Evolutionary conservation across 2,797 vertebrate genomes (phyloP), one percentile per base, ranked within the genome.

Genomic region (Etheostoma perlongum): DNA sequence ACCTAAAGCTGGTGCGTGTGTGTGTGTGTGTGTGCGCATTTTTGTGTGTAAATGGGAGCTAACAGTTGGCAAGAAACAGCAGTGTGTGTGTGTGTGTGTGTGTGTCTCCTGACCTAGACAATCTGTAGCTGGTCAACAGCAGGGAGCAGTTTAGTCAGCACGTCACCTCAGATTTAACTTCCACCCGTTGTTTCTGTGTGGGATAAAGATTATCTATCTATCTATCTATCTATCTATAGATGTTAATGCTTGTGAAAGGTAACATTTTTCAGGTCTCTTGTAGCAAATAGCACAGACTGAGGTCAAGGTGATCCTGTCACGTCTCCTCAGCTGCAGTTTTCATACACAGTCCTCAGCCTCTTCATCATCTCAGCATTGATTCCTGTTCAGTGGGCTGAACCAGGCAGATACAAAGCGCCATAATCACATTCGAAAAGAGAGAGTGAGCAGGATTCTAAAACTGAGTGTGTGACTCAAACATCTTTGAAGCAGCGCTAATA

Each of bases 1-100:
- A 92, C 84, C 88, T 85, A 82, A 82, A 91, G 88, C 85, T 44
- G 66, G 57, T 8, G 61, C 67, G 53, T 25, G 46, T 63, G 65
- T 42, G 72, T 54, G 66, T 42, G 70, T 40, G 70, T 33, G 42
- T 15, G 70, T 33, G 42, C 11, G 16, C 46, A 16, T n/a, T 19
- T 55, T n/a, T 49, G 64, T 67, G 57, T 44, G 70, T 1, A 7
- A 51, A 53, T 15, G 27, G 36, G 49, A 69, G 76, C 36, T 44
- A 74, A 49, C 72, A 67, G 55, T 74, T 83, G 77, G 68, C 60
- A 81, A 52, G 66, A 67, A 83, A 46, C 66, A 76, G 63, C 9
- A 9, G 54, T 76, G 61, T 63, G 51, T 25, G 36, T 65, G 54
- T 60, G 51, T 63, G n/a, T 78, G 47, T 78, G 55, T 66, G 61